Conservation (phyloP, 1,140 invertebrate species). For the Pseudobourletiella spinata region DNA sequence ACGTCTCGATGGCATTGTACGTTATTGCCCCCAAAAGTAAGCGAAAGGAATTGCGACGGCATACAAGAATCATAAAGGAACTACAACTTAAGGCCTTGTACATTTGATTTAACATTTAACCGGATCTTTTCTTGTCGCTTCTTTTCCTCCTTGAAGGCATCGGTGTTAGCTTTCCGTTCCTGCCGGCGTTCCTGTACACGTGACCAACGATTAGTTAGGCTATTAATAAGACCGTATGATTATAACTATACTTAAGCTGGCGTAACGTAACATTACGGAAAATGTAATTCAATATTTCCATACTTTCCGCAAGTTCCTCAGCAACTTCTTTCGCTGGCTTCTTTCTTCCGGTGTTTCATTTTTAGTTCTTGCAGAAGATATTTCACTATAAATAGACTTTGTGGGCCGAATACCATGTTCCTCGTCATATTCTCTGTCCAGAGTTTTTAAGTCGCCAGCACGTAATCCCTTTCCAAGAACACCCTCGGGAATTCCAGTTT, state of each 20-base stretch:
- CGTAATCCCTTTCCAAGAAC: slow-evolving; percentile 47
- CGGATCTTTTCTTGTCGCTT: slow-evolving; percentile 67
- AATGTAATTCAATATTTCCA: too few relatives aligned
- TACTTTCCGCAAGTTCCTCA: slow-evolving; percentile 71
- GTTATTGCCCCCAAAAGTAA: too few relatives aligned
- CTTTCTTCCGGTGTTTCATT: slow-evolving; percentile 75
- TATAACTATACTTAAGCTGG: too few relatives aligned
- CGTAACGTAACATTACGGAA: too few relatives aligned
- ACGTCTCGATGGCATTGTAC: too few relatives aligned
- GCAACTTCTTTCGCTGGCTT: slow-evolving; percentile 63
- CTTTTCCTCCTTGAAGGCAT: slow-evolving; percentile 81
- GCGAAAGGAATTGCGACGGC: too few relatives aligned
- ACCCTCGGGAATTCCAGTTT: slow-evolving; percentile 63
- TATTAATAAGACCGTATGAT: too few relatives aligned
- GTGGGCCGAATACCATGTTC: slow-evolving; percentile 40
- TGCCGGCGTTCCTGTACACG: slow-evolving; percentile 63
- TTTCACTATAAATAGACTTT: slow-evolving; percentile 56
- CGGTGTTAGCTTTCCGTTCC: slow-evolving; percentile 76
- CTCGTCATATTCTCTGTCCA: slow-evolving; percentile 55
- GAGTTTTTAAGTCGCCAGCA: slow-evolving; percentile 57
- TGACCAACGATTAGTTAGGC: too few relatives aligned
- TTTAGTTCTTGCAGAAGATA: slow-evolving; percentile 60
- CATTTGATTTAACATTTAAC: slow-evolving; percentile 61
- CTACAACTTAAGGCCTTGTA: slow-evolving; percentile 48
- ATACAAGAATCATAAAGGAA: too few relatives aligned